Evolutionary conservation across 2,888 invertebrate species (phyloP), one percentile per base, ranked within the genome.

Genomic region (Nebria salina): DNA sequence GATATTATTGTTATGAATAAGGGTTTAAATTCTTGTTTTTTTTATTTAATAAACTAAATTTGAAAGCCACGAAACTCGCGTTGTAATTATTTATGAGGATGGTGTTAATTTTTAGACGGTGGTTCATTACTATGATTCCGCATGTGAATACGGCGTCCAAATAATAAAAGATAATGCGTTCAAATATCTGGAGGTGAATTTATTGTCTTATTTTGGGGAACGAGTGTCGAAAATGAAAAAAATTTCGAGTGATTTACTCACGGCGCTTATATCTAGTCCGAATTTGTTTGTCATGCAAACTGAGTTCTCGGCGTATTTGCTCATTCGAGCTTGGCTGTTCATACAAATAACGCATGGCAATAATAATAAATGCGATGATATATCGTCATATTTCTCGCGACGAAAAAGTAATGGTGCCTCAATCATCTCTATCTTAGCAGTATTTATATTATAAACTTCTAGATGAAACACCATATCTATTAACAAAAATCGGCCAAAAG

Each of bases 281-380:
- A 91, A 93, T 84, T 89, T 95, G 82, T 93, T 93, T 86, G 94
- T 94, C 1, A 92, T 95, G 90, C 95, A 95, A 88, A 95, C 95
- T 0, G 95, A 95, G 88, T 94, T 94, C 87, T 94, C 94, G 54
- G 88, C 95, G 66, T 95, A 95, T 84, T 92, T 93, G 74, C 89
- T 95, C 86, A 86, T 95, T 25, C 92, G 94, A 85, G 91, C 92
- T 85, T 95, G 95, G 95, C 89, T 93, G 85, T 94, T 91, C 84
- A 85, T 93, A 73, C 89, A 90, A 82, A 85, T 92, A 73, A 89
- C 91, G 87, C 34, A 34, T 34, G 34, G 34, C 34, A 89, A 70
- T 90, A 2, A 84, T 86, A 1, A 87, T 89, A 84, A 90, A 90
- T 84, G 86, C 25, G 85, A 86, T 72, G 87, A 85, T 68, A 87